Conservation (phyloP, 1,140 invertebrate species). For the Cherax quadricarinatus region DNA sequence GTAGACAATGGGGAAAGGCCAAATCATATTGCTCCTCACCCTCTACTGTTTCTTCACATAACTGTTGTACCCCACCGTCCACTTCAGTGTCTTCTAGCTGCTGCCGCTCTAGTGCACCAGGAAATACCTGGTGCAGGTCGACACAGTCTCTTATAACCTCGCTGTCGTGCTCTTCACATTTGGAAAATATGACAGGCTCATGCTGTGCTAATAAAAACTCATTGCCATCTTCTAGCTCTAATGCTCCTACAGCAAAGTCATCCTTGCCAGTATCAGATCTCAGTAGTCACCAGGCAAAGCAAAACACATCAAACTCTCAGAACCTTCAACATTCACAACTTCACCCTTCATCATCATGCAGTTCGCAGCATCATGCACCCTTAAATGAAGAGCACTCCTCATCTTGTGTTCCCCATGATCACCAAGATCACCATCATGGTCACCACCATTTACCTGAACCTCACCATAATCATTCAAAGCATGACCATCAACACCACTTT, state of each 20-base stretch:
- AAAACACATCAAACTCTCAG: neutral
- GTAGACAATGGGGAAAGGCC: constrained; percentile 6
- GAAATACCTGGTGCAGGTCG: constrained; percentile 10
- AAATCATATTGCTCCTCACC: constrained; percentile 14
- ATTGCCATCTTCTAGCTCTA: neutral
- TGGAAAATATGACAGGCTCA: neutral
- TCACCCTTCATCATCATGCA: neutral
- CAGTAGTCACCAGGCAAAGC: neutral
- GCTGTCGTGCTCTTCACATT: constrained; percentile 28
- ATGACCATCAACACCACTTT: neutral
- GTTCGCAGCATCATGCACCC: neutral
- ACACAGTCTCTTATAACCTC: constrained; percentile 48
- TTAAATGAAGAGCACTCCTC: neutral
- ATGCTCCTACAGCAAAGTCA: neutral
- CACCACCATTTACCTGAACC: neutral
- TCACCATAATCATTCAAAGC: neutral
- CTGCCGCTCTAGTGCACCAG: neutral
- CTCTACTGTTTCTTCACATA: neutral
- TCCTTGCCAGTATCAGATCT: neutral
- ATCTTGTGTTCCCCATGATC: neutral
- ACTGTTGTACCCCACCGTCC: constrained; percentile 8
- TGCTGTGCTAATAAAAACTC: constrained; percentile 15
- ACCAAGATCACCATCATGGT: neutral
- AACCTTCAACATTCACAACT: neutral
- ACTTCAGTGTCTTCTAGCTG: constrained; percentile 25